Percentiles rank a stretch among this genome's conserved stretches.
Evolutionary conservation across 53 echinoderm and acorn worm species (phyloP).

Genomic region (Echinometra lucunter): DNA sequence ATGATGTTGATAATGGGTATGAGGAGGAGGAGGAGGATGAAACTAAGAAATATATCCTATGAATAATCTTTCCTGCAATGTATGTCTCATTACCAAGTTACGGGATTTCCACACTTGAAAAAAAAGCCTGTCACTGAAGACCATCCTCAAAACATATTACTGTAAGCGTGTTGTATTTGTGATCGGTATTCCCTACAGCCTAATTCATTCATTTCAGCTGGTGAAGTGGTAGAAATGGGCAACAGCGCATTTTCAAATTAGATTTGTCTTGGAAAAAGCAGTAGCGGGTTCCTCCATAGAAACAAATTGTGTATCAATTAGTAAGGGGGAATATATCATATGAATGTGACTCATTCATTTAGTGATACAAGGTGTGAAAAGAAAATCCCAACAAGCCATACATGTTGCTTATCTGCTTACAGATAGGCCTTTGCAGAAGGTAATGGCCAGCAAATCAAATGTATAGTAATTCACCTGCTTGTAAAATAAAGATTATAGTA

Average conservation of each 20-base stretch:
- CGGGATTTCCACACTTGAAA: no score
- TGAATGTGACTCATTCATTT: conserved; percentile 34
- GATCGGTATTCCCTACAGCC: background rate
- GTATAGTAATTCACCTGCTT: no score
- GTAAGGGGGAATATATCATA: background rate
- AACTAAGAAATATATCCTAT: no score
- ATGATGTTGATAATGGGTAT: background rate
- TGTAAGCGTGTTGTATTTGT: background rate
- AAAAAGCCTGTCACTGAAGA: background rate
- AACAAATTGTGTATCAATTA: conserved; percentile 25
- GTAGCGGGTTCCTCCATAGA: background rate
- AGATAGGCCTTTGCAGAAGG: background rate
- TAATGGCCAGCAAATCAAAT: background rate
- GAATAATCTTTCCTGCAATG: no score
- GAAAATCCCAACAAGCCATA: background rate
- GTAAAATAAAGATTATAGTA: no score
- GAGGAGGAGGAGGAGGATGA: no score
- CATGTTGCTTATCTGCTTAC: background rate
- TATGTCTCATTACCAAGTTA: no score
- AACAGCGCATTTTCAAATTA: conserved; percentile 31
- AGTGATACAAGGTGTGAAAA: background rate
- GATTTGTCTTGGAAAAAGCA: conserved; percentile 13
- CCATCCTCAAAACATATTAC: background rate
- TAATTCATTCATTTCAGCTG: conserved; percentile 6
- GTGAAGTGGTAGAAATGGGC: background rate